Conservation (phyloP, 35 echinoderm and acorn worm species). For the Anneissia japonica region DNA sequence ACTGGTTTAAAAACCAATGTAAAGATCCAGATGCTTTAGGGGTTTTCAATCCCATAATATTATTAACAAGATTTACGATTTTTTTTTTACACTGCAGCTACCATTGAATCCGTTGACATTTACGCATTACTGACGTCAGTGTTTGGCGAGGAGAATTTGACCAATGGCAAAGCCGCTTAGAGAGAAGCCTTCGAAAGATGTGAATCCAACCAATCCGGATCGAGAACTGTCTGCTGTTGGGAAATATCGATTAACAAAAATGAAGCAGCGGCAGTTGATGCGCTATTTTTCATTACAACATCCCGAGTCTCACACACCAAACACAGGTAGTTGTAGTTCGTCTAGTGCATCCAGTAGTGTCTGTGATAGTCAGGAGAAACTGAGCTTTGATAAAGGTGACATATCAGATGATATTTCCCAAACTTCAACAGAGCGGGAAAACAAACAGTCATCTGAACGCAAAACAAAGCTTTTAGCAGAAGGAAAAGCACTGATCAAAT, state of each 20-base stretch:
- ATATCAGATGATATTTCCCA: neutral
- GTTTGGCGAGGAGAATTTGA: neutral
- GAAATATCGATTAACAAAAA: neutral
- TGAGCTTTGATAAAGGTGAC: neutral
- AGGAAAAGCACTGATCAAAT: neutral
- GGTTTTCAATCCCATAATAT: neutral
- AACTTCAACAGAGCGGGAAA: neutral
- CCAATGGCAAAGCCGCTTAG: neutral
- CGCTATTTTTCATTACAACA: neutral
- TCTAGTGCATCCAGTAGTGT: neutral
- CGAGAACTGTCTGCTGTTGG: neutral
- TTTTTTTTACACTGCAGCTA: neutral
- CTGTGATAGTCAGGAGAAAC: neutral
- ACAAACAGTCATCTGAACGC: neutral
- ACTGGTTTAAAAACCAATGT: too few relatives aligned
- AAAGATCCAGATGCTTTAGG: too few relatives aligned
- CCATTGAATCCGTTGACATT: neutral
- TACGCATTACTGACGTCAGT: neutral
- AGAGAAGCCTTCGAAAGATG: neutral
- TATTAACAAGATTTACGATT: neutral
- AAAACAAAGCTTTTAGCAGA: neutral
- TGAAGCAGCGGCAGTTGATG: neutral
- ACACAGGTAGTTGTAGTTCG: neutral
- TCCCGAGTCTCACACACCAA: neutral
- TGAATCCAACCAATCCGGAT: neutral